phyloP scores from a whole-genome alignment of 2,888 invertebrate genomes.

The Eristalis intricaria region DNA sequence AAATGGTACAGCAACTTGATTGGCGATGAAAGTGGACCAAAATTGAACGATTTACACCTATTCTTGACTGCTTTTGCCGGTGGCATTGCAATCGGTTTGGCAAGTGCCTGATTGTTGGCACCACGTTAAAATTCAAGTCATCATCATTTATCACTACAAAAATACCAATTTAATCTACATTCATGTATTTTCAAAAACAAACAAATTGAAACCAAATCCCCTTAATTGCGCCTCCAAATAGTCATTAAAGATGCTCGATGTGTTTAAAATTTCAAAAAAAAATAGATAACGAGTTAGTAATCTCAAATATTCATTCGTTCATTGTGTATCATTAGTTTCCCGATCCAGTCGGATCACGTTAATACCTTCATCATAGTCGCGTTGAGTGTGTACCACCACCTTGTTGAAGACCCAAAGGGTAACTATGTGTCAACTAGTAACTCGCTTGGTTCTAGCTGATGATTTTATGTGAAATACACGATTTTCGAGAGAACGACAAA shows the following conservation, averaged over 20 bases:
- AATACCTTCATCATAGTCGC: background rate
- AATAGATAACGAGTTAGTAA: conserved; percentile 34
- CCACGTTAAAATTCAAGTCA: background rate
- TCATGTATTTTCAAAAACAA: conserved; percentile 9
- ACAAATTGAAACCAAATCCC: conserved; percentile 21
- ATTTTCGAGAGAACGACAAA: background rate
- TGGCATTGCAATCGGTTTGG: conserved; percentile 88
- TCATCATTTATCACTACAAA: conserved; percentile 21
- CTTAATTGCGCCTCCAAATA: conserved; percentile 17
- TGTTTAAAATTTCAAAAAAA: conserved; percentile 17
- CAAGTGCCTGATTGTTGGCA: conserved; percentile 75
- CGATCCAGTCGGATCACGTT: background rate
- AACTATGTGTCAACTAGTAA: conserved; percentile 9
- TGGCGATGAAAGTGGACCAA: conserved; percentile 85
- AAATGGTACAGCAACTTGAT: conserved; percentile 89
- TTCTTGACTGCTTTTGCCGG: conserved; percentile 91
- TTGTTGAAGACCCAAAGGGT: background rate
- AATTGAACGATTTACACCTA: conserved; percentile 89
- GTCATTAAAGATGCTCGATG: conserved; percentile 30
- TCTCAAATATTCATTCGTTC: conserved; percentile 46
- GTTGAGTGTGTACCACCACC: background rate
- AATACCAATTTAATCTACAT: background rate
- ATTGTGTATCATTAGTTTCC: conserved; percentile 12
- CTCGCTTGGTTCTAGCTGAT: conserved; percentile 33
- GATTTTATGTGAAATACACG: background rate